Evolutionary conservation across 1,140 invertebrate species (phyloP).

Genomic region (Gonioctena quinquepunctata): DNA sequence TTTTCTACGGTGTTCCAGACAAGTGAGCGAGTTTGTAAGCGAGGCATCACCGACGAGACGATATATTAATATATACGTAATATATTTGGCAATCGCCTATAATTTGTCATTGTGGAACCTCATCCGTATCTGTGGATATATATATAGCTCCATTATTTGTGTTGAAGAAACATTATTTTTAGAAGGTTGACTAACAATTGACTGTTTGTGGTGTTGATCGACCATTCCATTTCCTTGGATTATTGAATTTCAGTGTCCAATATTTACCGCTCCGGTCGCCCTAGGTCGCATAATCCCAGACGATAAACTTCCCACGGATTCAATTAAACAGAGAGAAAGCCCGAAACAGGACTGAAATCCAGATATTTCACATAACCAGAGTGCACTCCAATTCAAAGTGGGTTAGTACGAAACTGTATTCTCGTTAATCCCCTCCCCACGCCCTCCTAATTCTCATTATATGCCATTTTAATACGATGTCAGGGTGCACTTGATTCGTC

Average conservation of each 20-base stretch:
- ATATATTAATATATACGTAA: no score
- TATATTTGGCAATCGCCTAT: no score
- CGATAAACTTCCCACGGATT: constrained; percentile 6
- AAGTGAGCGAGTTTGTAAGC: no score
- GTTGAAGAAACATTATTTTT: no score
- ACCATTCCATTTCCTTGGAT: no score
- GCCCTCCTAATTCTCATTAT: constrained; percentile 4
- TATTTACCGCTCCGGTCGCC: not conserved
- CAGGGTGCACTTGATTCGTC: not conserved
- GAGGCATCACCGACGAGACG: no score
- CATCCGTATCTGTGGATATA: no score
- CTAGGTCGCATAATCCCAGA: not conserved
- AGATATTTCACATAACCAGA: constrained; percentile 4
- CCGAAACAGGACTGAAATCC: constrained; percentile 1
- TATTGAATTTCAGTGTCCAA: not conserved
- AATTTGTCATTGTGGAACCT: no score
- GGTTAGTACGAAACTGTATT: not conserved
- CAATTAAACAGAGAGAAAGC: constrained; percentile 4
- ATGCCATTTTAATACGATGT: constrained; percentile 4
- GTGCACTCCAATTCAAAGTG: constrained; percentile 4
- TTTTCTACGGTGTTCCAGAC: no score
- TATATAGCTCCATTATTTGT: no score
- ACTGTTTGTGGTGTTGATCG: no score
- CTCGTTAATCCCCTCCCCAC: not conserved
- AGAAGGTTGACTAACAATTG: no score